A percentile compares a stretch with the other conserved stretches of the same genome.
These are phyloP conservation scores for Bos javanicus DNA, from an alignment of 2,113 vertebrate genomes.

Conservation along the genomic window DNA sequence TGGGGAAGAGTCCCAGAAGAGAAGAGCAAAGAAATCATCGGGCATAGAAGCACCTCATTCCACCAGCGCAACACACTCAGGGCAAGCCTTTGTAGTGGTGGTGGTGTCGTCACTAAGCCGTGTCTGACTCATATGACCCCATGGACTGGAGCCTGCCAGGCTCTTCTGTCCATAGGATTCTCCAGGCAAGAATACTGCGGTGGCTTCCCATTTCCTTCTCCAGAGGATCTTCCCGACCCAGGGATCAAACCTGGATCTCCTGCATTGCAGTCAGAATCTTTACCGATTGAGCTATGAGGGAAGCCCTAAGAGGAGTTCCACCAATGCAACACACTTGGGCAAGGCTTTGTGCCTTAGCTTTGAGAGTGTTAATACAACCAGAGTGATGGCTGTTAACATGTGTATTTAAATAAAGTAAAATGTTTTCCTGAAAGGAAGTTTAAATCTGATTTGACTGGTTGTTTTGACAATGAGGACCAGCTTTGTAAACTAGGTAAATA, in stretches of 20 bases:
- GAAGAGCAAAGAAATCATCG: not conserved
- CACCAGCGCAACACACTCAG: rapidly evolving
- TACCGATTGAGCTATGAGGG: not conserved
- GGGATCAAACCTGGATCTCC: not conserved
- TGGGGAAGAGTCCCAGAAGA: not conserved
- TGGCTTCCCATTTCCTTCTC: not conserved
- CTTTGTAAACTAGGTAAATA: slow-evolving; percentile 20
- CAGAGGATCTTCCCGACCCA: not conserved
- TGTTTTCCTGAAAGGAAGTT: not conserved
- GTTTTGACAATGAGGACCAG: not conserved
- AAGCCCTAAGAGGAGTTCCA: not conserved
- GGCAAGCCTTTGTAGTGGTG: not conserved
- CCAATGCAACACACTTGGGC: not conserved
- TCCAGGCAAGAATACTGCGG: not conserved
- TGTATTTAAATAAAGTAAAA: not conserved
- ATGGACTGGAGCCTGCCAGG: not conserved
- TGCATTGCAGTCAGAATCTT: not conserved
- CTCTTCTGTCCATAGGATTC: not conserved
- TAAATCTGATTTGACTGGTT: not conserved
- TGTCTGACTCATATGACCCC: not conserved
- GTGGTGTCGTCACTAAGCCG: not conserved
- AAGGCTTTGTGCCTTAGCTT: not conserved
- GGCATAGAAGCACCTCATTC: no score
- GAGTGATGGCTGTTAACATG: not conserved
- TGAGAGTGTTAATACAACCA: not conserved